Evolutionary conservation across 2,888 invertebrate species (phyloP).

Genomic region (Limnephilus auricula): DNA sequence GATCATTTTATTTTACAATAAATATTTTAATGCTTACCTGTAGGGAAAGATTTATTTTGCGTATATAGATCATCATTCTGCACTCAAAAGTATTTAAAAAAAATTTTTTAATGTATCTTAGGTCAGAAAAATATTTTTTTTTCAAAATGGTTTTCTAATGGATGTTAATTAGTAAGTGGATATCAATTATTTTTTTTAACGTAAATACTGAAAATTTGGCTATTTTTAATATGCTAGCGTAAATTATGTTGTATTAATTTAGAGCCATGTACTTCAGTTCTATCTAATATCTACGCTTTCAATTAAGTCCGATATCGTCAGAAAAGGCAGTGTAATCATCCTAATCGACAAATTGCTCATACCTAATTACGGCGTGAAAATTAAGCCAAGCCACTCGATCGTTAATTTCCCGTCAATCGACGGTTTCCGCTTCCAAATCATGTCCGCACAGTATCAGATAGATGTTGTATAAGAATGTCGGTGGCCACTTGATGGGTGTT

Average conservation of each 20-base stretch:
- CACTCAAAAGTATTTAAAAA: too few species aligned
- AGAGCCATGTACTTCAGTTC: background rate
- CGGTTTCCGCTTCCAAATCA: slow-evolving; percentile 33
- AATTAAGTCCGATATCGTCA: background rate
- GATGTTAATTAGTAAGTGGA: background rate
- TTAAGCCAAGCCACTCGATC: slow-evolving; percentile 26
- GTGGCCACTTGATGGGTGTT: slow-evolving; percentile 5
- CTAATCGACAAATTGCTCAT: slow-evolving; percentile 15
- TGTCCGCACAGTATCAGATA: background rate
- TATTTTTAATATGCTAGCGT: background rate
- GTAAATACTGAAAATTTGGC: background rate
- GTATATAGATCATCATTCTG: too few species aligned
- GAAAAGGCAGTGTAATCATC: background rate
- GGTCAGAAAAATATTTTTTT: too few species aligned
- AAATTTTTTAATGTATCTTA: too few species aligned
- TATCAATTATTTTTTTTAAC: background rate
- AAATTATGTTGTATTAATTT: background rate
- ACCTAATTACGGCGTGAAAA: slow-evolving; percentile 15
- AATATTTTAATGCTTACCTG: too few species aligned
- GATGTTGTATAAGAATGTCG: background rate
- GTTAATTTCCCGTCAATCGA: slow-evolving; percentile 25
- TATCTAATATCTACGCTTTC: background rate
- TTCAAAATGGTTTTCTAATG: background rate
- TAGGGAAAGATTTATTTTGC: too few species aligned
- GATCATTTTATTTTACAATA: too few species aligned